phyloP scores from a whole-genome alignment of 1,140 invertebrate genomes.

The Pseudachorutes palmiensis region DNA sequence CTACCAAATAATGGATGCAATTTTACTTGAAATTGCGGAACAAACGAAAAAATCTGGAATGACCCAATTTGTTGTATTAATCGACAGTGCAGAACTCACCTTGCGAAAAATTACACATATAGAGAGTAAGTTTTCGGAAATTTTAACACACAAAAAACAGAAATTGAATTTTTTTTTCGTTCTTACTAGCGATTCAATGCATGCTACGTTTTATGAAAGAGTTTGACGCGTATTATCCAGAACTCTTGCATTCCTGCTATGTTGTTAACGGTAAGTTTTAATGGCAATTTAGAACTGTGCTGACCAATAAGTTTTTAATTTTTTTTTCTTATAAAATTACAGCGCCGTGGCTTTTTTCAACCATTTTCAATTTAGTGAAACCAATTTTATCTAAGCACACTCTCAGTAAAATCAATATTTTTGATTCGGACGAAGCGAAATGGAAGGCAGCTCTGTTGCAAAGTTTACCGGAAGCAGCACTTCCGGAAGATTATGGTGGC shows the following conservation, averaged over 20 bases:
- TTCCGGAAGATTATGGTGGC: constrained; percentile 8
- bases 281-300: background rate
- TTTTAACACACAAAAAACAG: background rate
- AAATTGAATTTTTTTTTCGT: background rate
- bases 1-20: background rate
- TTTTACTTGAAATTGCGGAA: background rate
- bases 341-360: constrained; percentile 12
- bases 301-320: background rate
- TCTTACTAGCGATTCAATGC: constrained; percentile 13
- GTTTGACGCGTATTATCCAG: constrained; percentile 25
- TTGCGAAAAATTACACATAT: constrained; percentile 19
- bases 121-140: background rate
- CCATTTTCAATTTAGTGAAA: constrained; percentile 19
- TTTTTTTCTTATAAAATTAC: background rate
- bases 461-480: background rate
- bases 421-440: constrained; percentile 4
- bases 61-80: constrained; percentile 12
- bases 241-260: constrained; percentile 16
- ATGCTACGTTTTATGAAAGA: constrained; percentile 16
- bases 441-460: constrained; percentile 15
- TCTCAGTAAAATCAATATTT: constrained; percentile 18
- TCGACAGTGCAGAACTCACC: constrained; percentile 15
- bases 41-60: constrained; percentile 1
- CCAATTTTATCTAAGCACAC: constrained; percentile 19
- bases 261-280: constrained; percentile 24